These are phyloP conservation scores for Sitophilus oryzae DNA, from an alignment of 1,140 invertebrate genomes.

Conservation along the genomic window DNA sequence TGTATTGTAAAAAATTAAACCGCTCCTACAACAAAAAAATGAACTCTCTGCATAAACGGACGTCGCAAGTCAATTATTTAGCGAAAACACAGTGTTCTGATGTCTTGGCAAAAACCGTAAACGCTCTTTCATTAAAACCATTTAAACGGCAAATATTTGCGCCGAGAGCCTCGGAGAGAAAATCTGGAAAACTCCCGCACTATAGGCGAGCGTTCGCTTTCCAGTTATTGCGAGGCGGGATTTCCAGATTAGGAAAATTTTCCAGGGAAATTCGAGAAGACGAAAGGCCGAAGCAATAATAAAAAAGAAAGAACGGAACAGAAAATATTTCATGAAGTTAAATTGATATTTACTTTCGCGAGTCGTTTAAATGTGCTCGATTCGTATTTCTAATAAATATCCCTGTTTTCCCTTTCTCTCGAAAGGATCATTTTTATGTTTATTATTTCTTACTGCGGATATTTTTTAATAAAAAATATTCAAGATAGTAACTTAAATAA, in stretches of 20 bases:
- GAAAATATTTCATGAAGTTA: slow-evolving; percentile 2
- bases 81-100: background rate
- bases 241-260: slow-evolving; percentile 4
- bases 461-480: too few species aligned
- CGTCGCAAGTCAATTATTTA: too few species aligned
- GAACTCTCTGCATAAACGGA: too few species aligned
- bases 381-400: too few species aligned
- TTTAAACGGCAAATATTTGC: slow-evolving; percentile 21
- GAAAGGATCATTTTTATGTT: too few species aligned
- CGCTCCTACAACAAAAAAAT: too few species aligned
- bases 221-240: slow-evolving; percentile 12
- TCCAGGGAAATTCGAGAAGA: slow-evolving; percentile 1
- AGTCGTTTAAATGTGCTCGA: background rate
- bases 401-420: too few species aligned
- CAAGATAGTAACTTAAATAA: too few species aligned
- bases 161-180: background rate
- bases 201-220: slow-evolving; percentile 13
- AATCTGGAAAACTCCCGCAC: background rate
- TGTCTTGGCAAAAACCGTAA: background rate
- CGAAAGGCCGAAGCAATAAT: background rate
- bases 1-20: too few species aligned
- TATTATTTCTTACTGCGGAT: too few species aligned
- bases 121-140: slow-evolving; percentile 3
- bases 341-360: background rate
- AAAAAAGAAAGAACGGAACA: background rate